These are phyloP conservation scores for Ethmia dodecea DNA, from an alignment of 2,888 invertebrate genomes.

Conservation along the genomic window DNA sequence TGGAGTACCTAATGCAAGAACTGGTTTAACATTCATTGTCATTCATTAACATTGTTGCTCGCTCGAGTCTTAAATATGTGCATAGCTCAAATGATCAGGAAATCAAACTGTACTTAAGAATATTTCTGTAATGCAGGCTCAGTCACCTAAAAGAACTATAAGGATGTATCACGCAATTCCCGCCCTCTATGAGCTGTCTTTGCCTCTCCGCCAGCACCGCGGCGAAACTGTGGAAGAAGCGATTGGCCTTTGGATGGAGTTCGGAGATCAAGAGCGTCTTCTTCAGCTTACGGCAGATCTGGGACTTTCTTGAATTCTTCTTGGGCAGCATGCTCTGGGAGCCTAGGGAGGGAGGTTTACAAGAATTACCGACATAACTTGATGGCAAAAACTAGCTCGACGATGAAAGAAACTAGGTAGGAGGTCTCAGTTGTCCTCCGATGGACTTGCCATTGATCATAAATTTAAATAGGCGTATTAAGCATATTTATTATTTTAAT, in stretches of 20 bases:
- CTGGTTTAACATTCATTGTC: too few species aligned
- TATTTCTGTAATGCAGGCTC: too few species aligned
- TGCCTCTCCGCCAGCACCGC: slow-evolving; percentile 43
- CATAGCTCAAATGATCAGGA: too few species aligned
- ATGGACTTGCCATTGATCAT: too few species aligned
- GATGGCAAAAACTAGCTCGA: background rate
- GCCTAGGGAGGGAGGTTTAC: slow-evolving; percentile 18
- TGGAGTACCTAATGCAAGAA: too few species aligned
- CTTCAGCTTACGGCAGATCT: slow-evolving; percentile 18
- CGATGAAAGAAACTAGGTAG: background rate
- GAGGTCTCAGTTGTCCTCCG: too few species aligned
- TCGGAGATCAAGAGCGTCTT: slow-evolving; percentile 33
- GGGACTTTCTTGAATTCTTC: slow-evolving; percentile 5
- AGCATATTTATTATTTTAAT: too few species aligned
- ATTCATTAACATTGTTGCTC: too few species aligned
- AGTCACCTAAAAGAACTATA: slow-evolving; percentile 46
- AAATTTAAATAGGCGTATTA: too few species aligned
- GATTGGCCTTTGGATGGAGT: slow-evolving; percentile 39
- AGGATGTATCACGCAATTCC: slow-evolving; percentile 38
- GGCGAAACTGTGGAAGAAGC: slow-evolving; percentile 40
- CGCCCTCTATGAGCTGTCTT: slow-evolving; percentile 31
- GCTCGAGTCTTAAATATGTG: too few species aligned
- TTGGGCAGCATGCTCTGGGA: slow-evolving; percentile 38
- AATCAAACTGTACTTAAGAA: too few species aligned
- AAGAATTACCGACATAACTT: background rate